Percentiles rank a stretch among this genome's conserved stretches.
These are phyloP conservation scores for Acanthurus leucopareius DNA, from an alignment of 2,797 vertebrate genomes.

Conservation along the genomic window DNA sequence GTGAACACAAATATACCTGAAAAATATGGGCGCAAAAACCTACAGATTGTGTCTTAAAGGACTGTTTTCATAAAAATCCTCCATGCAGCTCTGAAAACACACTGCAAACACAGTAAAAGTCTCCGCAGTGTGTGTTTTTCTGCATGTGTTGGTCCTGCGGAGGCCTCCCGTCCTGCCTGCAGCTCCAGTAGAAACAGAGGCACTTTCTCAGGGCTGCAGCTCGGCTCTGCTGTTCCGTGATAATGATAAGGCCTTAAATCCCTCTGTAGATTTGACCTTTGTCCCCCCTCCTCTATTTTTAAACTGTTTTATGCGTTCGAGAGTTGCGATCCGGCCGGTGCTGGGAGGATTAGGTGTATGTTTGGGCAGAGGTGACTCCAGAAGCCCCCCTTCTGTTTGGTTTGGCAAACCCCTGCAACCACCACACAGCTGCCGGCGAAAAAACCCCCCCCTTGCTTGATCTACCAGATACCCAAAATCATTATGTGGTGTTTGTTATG, in stretches of 20 bases:
- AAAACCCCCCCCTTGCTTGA: slow-evolving; percentile 55
- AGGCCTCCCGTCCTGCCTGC: slow-evolving; percentile 69
- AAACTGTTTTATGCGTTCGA: slow-evolving; percentile 84
- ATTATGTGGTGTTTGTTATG: slow-evolving; percentile 78
- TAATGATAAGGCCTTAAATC: slow-evolving; percentile 90
- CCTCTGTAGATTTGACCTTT: slow-evolving; percentile 89
- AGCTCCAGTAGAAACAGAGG: slow-evolving; percentile 57
- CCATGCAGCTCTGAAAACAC: no score
- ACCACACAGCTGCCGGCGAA: slow-evolving; percentile 73
- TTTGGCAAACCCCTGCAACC: slow-evolving; percentile 70
- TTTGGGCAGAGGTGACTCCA: slow-evolving; percentile 93
- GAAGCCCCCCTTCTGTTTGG: slow-evolving; percentile 83
- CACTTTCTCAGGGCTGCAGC: slow-evolving; percentile 80
- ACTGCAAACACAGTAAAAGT: not conserved
- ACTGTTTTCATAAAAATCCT: no score
- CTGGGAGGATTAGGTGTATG: slow-evolving; percentile 90
- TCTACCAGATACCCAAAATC: slow-evolving; percentile 79
- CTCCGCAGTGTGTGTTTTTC: not conserved
- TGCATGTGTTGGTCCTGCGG: slow-evolving; percentile 32
- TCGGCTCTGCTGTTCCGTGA: slow-evolving; percentile 86
- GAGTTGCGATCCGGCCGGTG: slow-evolving; percentile 88
- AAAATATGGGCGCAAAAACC: no score
- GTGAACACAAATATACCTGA: no score
- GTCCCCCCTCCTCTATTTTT: slow-evolving; percentile 86
- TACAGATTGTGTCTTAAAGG: no score